phyloP scores from a whole-genome alignment of 2,797 vertebrate genomes.

The Thunnus albacares region DNA sequence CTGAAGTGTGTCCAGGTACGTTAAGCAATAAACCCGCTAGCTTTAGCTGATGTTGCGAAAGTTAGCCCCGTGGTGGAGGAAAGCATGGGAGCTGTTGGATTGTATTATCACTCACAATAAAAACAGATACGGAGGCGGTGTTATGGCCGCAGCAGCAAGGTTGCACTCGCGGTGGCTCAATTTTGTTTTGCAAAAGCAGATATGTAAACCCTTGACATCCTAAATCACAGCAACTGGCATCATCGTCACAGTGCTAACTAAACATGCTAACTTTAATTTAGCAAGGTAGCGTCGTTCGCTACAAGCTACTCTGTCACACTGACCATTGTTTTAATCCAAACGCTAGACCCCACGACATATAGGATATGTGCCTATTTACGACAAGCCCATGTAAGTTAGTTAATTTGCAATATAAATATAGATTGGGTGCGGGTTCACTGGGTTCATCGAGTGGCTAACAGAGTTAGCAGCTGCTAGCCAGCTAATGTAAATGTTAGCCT shows the following conservation, averaged over 20 bases:
- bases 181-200: too few relatives aligned
- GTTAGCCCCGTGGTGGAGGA: conserved; percentile 25
- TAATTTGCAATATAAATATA: background rate
- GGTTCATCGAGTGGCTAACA: background rate
- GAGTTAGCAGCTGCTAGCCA: conserved; percentile 17
- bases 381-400: too few relatives aligned
- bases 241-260: background rate
- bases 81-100: conserved; percentile 31
- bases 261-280: conserved; percentile 19
- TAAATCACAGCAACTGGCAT: too few relatives aligned
- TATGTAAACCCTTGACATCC: background rate
- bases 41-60: conserved; percentile 41
- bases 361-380: rapidly evolving
- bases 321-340: background rate
- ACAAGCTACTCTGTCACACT: background rate
- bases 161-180: background rate
- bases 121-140: background rate
- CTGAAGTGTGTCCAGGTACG: conserved; percentile 68
- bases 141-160: background rate
- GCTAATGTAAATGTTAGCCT: conserved; percentile 12
- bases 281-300: background rate
- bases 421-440: background rate
- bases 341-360: rapidly evolving
- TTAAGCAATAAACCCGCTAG: conserved; percentile 36
- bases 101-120: background rate